Conservation (phyloP, 2,888 invertebrate species). For the Polymixis lichenea region DNA sequence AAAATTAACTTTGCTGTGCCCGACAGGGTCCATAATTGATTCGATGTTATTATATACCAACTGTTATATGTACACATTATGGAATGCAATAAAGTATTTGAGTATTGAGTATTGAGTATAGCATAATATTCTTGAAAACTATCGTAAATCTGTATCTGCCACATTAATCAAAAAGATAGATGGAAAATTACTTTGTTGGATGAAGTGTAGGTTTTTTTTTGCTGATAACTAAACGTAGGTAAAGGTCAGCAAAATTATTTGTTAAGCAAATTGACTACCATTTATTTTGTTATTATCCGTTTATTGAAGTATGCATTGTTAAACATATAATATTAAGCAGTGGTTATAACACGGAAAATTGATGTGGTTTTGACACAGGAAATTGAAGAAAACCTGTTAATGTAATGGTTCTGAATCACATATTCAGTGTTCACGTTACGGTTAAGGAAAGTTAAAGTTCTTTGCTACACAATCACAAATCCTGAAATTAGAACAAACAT, state of each 20-base stretch:
- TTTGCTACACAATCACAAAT: not conserved
- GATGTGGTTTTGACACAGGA: too few species aligned
- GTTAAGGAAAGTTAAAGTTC: not conserved
- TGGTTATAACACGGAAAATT: not conserved
- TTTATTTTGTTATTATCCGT: too few species aligned
- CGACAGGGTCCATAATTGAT: too few species aligned
- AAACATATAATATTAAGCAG: too few species aligned
- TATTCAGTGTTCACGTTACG: not conserved
- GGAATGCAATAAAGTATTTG: too few species aligned
- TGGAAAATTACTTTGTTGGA: not conserved
- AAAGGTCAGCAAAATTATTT: not conserved
- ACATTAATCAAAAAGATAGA: not conserved
- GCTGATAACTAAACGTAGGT: not conserved
- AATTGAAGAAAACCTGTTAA: not conserved
- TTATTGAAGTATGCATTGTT: not conserved
- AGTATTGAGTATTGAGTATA: too few species aligned
- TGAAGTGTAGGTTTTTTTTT: too few species aligned
- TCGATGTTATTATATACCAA: too few species aligned
- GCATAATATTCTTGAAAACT: not conserved
- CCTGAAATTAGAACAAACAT: not conserved
- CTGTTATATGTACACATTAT: too few species aligned
- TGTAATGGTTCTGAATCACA: constrained; percentile 4
- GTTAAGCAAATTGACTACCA: not conserved
- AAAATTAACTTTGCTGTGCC: too few species aligned
- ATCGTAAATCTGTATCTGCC: not conserved